These are phyloP conservation scores for Zoanthus gigantus DNA, from an alignment of 92 coral and sea anemone genomes.

Conservation along the genomic window DNA sequence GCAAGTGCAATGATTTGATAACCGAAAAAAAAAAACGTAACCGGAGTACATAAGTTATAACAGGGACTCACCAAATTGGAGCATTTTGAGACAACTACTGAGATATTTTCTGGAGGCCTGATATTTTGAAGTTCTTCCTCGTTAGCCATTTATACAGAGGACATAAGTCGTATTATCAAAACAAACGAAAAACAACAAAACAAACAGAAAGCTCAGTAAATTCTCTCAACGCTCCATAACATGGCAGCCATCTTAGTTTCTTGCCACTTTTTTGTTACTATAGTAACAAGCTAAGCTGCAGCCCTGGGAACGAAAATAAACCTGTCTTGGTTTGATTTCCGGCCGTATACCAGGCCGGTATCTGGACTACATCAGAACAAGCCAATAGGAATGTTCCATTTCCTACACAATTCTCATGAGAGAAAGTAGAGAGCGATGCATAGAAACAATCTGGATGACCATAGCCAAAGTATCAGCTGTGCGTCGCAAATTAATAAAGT, in stretches of 20 bases:
- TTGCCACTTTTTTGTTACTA: slow-evolving; percentile 20
- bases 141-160: slow-evolving; percentile 68
- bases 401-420: background rate
- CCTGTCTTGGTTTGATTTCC: too few relatives aligned
- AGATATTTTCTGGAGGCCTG: slow-evolving; percentile 86
- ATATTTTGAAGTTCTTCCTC: slow-evolving; percentile 71
- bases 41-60: background rate
- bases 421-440: background rate
- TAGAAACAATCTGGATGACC: too few relatives aligned
- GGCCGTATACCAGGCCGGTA: background rate
- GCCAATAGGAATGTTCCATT: background rate
- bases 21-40: background rate
- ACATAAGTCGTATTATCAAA: background rate
- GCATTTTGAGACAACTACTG: slow-evolving; percentile 76
- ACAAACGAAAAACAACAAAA: background rate
- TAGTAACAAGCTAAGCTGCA: slow-evolving; percentile 7
- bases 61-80: slow-evolving; percentile 83
- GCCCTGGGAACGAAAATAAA: too few relatives aligned
- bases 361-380: background rate
- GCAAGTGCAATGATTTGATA: background rate
- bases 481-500: background rate
- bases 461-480: background rate
- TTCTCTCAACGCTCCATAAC: slow-evolving; percentile 4
- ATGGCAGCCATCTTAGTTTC: slow-evolving; percentile 39
- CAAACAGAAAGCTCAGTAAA: background rate